Conservation (phyloP, 2,797 vertebrate genomes). For the Clarias pachynema region DNA sequence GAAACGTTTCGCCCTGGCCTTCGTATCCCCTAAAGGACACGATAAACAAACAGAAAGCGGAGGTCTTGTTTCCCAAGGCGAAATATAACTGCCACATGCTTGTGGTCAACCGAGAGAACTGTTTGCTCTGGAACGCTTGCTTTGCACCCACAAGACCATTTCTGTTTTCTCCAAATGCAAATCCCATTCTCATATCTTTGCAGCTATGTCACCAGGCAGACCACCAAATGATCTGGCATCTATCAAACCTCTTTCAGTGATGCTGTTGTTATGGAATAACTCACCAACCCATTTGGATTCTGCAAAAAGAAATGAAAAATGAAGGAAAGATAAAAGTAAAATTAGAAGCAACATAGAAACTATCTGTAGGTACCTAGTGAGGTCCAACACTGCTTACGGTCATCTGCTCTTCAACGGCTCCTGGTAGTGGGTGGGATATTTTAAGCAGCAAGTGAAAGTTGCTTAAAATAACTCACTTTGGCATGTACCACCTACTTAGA, state of each 20-base stretch:
- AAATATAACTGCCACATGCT: slow-evolving; percentile 52
- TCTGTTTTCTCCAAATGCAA: slow-evolving; percentile 29
- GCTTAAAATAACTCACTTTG: too few species aligned
- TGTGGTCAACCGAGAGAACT: slow-evolving; percentile 50
- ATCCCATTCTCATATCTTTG: slow-evolving; percentile 43
- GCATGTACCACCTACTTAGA: too few species aligned
- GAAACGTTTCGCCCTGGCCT: slow-evolving; percentile 50
- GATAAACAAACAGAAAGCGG: slow-evolving; percentile 57
- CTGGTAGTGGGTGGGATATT: too few species aligned
- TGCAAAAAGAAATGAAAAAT: not conserved
- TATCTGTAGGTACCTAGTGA: not conserved
- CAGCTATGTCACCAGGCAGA: slow-evolving; percentile 43
- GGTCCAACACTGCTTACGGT: not conserved
- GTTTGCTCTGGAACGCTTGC: slow-evolving; percentile 40
- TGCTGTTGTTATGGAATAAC: not conserved
- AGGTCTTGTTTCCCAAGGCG: slow-evolving; percentile 53
- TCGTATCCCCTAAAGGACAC: slow-evolving; percentile 44
- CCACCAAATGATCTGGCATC: not conserved
- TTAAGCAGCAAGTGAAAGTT: too few species aligned
- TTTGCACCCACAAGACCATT: slow-evolving; percentile 34
- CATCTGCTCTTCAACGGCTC: not conserved
- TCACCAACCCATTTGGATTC: not conserved
- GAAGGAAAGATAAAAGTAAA: not conserved
- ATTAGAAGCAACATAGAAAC: not conserved
- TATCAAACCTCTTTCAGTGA: not conserved